Evolutionary conservation across 2,888 invertebrate species (phyloP).

Genomic region (Amiota minor): DNA sequence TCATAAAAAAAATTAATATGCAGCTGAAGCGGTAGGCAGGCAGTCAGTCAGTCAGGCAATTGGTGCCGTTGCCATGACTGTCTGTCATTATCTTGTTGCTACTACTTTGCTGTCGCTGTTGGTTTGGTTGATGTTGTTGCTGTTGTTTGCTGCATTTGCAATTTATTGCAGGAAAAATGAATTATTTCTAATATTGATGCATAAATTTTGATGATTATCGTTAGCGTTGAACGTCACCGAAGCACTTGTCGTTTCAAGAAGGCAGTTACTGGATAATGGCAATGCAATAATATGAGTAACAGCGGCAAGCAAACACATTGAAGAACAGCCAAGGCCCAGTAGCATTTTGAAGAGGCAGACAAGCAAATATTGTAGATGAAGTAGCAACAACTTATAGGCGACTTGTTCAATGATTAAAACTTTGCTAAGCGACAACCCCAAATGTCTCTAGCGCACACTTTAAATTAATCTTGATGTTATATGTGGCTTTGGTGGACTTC

Average conservation of each 20-base stretch:
- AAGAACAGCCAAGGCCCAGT: background rate
- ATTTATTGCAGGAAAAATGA: constrained; percentile 54
- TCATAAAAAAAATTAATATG: too few relatives aligned
- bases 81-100: background rate
- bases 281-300: background rate
- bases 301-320: background rate
- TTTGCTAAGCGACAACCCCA: too few relatives aligned
- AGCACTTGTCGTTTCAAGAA: background rate
- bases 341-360: too few relatives aligned
- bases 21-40: background rate
- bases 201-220: constrained; percentile 60
- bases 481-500: constrained; percentile 6
- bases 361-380: too few relatives aligned
- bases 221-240: background rate
- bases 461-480: background rate
- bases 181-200: constrained; percentile 58
- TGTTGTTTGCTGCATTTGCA: constrained; percentile 55
- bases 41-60: too few relatives aligned
- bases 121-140: constrained; percentile 27
- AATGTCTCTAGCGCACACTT: too few relatives aligned
- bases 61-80: too few relatives aligned
- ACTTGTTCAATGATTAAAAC: too few relatives aligned
- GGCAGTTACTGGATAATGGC: too few relatives aligned
- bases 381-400: too few relatives aligned
- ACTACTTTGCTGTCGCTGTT: background rate